Base-by-base conservation (phyloP, 2,797 vertebrate genomes). In the Thunnus albacares region DNA sequence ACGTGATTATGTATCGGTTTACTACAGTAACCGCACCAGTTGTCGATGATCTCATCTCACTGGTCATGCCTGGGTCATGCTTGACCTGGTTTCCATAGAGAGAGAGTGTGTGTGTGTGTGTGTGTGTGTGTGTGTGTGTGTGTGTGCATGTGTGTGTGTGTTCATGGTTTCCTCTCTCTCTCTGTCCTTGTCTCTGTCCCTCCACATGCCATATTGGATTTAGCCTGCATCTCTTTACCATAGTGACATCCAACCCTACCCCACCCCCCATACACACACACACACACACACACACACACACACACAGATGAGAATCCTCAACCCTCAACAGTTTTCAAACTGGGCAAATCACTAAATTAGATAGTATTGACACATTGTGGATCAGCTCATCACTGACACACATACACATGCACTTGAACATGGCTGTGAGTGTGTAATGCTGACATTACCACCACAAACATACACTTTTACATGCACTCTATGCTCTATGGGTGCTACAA, bases 41-140 rank as follows among this genome's bases (percentile, higher is more conserved):
- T 87, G 90, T 85, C 67, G 58, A 82, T 89, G 84, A 90, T 77
- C 80, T 89, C 87, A 89, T 89, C 80, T 77, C 76, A 55, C 63
- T 81, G 77, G 83, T 77, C 80, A 73, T 77, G 51, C 71, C 71
- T n/a, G 13, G 55, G 60, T 68, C 45, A 72, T 62, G 82, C 69
- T 74, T 89, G 87, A 90, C 89, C 87, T 89, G 83, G 71, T 89
- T 91, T 81, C 70, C 57, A 89, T 47, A 51, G 41, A 43, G 41
- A 14, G 41, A 13, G 38, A 11, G 38, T 12, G 45, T 18, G 45
- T 18, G 15, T 49, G 56, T 10, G 20, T 45, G 60, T 75, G 47
- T 67, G 65, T 64, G 64, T 63, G 58, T 75, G 70, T 55, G 61
- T 56, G 56, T 62, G 53, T 65, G 69, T 64, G 18, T n/a, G 43